Conservation (phyloP, 1,140 invertebrate species). For the Drosophila ananassae region DNA sequence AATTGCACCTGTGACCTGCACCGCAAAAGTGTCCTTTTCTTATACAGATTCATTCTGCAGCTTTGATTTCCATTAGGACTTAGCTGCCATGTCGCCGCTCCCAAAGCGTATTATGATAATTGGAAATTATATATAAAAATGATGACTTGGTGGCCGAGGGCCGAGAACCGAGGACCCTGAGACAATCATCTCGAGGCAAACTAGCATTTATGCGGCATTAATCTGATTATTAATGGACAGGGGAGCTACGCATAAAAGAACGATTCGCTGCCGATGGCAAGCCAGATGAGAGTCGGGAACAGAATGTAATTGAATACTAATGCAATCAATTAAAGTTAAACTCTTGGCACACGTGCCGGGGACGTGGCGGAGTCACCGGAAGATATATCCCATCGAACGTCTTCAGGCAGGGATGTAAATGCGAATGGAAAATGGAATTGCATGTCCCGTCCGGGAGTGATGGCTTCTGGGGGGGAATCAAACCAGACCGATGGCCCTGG, state of each 20-base stretch:
- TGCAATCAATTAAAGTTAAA: slow-evolving; percentile 74
- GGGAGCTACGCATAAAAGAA: slow-evolving; percentile 26
- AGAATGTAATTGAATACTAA: slow-evolving; percentile 68
- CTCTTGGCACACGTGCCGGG: slow-evolving; percentile 51
- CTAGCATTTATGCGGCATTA: slow-evolving; percentile 51
- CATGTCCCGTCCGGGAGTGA: slow-evolving; percentile 9
- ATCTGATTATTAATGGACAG: slow-evolving; percentile 62
- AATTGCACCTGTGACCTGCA: slow-evolving; percentile 17
- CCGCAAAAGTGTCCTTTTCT: slow-evolving; percentile 2
- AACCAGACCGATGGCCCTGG: slow-evolving; percentile 11
- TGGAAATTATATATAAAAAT: slow-evolving; percentile 54
- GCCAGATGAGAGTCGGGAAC: not conserved
- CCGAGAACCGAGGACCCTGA: slow-evolving; percentile 4
- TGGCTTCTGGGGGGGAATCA: not conserved
- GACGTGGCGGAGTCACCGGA: not conserved
- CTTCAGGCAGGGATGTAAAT: slow-evolving; percentile 11
- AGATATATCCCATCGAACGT: slow-evolving; percentile 16
- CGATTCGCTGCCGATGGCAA: not conserved
- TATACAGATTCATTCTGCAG: slow-evolving; percentile 15
- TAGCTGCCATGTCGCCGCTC: slow-evolving; percentile 2
- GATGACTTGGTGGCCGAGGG: slow-evolving; percentile 25
- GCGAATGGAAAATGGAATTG: slow-evolving; percentile 23
- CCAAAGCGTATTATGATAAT: slow-evolving; percentile 60
- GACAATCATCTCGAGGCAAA: slow-evolving; percentile 30
- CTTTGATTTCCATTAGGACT: slow-evolving; percentile 22